Evolutionary conservation across 2,888 invertebrate species (phyloP).

Genomic region (Drosophila koepferae): DNA sequence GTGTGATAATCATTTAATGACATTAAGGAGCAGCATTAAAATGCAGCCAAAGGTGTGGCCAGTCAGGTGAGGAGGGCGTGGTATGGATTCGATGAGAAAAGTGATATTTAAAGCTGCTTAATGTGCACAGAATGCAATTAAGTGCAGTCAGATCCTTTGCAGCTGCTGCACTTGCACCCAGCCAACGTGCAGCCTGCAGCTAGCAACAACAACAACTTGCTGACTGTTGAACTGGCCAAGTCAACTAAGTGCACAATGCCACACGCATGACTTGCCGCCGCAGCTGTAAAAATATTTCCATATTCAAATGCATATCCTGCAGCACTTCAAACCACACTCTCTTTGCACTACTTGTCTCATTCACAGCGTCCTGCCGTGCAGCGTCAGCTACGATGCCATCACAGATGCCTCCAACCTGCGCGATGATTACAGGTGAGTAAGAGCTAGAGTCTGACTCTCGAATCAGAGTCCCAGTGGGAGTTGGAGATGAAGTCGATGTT

Average conservation of each 20-base stretch:
- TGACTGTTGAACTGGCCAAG: neutral
- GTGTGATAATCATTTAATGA: conserved; percentile 79
- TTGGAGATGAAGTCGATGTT: neutral
- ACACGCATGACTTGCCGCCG: conserved; percentile 37
- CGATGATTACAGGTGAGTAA: conserved; percentile 83
- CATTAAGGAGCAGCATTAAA: conserved; percentile 69
- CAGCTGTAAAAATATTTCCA: conserved; percentile 29
- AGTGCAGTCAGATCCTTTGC: conserved; percentile 20
- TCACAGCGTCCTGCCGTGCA: conserved; percentile 88
- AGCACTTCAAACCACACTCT: conserved; percentile 7
- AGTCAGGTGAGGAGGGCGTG: neutral
- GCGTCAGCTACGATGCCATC: conserved; percentile 86
- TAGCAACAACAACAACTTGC: conserved; percentile 4
- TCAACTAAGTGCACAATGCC: conserved; percentile 26
- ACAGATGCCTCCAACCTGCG: conserved; percentile 74
- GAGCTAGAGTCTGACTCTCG: neutral
- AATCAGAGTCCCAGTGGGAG: neutral
- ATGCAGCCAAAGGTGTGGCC: conserved; percentile 58
- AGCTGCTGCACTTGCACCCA: conserved; percentile 15
- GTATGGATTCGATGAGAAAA: conserved; percentile 35
- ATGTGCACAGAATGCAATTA: conserved; percentile 67
- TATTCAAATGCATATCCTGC: conserved; percentile 35
- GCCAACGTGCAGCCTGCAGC: neutral
- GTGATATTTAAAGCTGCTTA: conserved; percentile 68
- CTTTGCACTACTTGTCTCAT: conserved; percentile 38